Evolutionary conservation across 1,140 invertebrate species (phyloP).

Genomic region (Stegodyphus mimosarum): DNA sequence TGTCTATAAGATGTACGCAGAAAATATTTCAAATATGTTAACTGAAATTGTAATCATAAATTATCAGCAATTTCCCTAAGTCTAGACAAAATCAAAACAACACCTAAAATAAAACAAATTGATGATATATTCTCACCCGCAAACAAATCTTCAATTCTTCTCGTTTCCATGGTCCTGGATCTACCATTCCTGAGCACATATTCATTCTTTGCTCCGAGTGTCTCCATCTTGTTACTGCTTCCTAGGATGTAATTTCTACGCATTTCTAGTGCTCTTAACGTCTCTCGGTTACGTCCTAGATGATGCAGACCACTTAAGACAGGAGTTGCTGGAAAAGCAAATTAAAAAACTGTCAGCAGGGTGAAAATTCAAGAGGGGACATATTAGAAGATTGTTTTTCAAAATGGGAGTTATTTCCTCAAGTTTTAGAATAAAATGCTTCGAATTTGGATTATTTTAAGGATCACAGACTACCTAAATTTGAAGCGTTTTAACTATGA

Average conservation of each 20-base stretch:
- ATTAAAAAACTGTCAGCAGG: background rate
- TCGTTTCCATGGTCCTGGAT: conserved; percentile 8
- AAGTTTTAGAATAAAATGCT: background rate
- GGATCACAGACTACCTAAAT: no score
- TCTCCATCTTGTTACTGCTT: conserved; percentile 85
- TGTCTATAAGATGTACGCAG: no score
- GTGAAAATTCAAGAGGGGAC: background rate
- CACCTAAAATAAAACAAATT: no score
- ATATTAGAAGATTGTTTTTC: background rate
- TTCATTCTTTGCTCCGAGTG: conserved; percentile 88
- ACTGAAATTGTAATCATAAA: no score
- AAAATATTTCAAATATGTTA: no score
- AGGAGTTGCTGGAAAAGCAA: conserved; percentile 73
- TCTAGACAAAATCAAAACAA: no score
- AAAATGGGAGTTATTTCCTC: background rate
- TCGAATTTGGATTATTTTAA: background rate
- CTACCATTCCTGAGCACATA: conserved; percentile 68
- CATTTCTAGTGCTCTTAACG: conserved; percentile 84
- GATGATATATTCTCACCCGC: background rate
- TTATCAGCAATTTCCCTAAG: no score
- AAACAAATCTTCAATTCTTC: conserved; percentile 43
- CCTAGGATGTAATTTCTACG: conserved; percentile 88
- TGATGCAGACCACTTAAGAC: conserved; percentile 77
- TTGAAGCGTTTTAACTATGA: no score
- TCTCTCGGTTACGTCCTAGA: conserved; percentile 83